These are phyloP conservation scores for Heliconius cydno DNA, from an alignment of 2,888 invertebrate genomes.

Conservation along the genomic window DNA sequence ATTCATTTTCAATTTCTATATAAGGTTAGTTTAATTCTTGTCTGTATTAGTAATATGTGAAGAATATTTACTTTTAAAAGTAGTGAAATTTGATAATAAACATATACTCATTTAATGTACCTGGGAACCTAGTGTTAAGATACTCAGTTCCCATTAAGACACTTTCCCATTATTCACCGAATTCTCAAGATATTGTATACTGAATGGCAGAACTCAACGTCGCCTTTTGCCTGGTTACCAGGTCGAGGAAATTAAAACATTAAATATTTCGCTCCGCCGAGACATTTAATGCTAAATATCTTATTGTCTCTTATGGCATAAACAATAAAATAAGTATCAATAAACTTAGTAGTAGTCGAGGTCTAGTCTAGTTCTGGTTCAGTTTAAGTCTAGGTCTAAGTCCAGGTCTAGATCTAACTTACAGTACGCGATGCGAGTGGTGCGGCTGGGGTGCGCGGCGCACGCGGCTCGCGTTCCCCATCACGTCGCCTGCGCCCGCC, in stretches of 20 bases:
- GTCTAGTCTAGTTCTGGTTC: background rate
- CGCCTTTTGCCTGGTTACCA: background rate
- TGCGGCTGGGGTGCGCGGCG: conserved; percentile 67
- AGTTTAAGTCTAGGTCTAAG: background rate
- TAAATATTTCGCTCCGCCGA: too few species aligned
- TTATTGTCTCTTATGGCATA: background rate
- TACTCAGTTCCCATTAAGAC: too few species aligned
- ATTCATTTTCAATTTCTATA: conserved; percentile 8
- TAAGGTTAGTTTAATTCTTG: background rate
- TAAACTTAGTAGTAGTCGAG: too few species aligned
- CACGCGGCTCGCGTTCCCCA: conserved; percentile 78
- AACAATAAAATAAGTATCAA: too few species aligned
- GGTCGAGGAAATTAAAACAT: too few species aligned
- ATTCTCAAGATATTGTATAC: too few species aligned
- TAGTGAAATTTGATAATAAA: background rate
- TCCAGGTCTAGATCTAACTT: conserved; percentile 51
- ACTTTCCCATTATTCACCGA: too few species aligned
- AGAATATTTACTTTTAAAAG: background rate
- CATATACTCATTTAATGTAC: background rate
- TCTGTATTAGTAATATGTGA: background rate
- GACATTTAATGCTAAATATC: too few species aligned
- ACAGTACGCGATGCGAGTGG: conserved; percentile 74
- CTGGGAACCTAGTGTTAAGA: too few species aligned
- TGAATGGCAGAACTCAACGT: too few species aligned
- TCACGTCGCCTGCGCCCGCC: conserved; percentile 77